phyloP scores from a whole-genome alignment of 1,140 invertebrate species.

The Pseudomyrmex gracilis region DNA sequence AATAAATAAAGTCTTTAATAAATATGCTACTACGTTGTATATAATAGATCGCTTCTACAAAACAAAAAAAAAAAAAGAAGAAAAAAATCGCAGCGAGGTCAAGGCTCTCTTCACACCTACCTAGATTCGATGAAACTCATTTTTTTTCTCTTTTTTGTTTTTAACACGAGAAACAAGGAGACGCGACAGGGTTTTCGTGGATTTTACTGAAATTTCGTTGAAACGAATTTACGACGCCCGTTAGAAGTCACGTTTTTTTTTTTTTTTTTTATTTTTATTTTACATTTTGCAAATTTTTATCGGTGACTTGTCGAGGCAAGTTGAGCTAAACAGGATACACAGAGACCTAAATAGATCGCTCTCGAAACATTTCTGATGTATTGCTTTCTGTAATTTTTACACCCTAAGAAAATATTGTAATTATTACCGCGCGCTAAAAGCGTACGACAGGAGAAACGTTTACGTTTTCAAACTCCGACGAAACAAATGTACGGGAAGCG shows the following conservation, averaged over 20 bases:
- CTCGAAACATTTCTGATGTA: constrained; percentile 4
- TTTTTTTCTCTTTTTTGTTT: not conserved
- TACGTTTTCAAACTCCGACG: not conserved
- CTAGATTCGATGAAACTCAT: constrained; percentile 30
- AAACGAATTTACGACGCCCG: not conserved
- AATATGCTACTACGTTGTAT: constrained; percentile 76
- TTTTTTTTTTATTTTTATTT: no score
- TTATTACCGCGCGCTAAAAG: no score
- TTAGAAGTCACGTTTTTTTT: constrained; percentile 17
- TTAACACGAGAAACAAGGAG: constrained; percentile 61
- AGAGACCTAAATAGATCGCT: not conserved
- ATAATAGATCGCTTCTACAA: constrained; percentile 70
- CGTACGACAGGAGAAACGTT: no score
- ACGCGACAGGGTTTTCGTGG: constrained; percentile 2
- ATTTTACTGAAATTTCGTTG: not conserved
- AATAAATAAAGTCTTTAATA: constrained; percentile 81
- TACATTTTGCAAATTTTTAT: not conserved
- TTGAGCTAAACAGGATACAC: not conserved
- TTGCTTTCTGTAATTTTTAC: not conserved
- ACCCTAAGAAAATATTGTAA: no score
- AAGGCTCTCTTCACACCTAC: constrained; percentile 51
- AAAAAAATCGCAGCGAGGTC: constrained; percentile 65
- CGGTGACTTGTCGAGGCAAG: no score
- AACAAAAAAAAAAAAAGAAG: not conserved
- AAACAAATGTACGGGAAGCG: not conserved